phyloP scores from a whole-genome alignment of 2,113 vertebrate species.

The Poeciliopsis turrubarensis region DNA sequence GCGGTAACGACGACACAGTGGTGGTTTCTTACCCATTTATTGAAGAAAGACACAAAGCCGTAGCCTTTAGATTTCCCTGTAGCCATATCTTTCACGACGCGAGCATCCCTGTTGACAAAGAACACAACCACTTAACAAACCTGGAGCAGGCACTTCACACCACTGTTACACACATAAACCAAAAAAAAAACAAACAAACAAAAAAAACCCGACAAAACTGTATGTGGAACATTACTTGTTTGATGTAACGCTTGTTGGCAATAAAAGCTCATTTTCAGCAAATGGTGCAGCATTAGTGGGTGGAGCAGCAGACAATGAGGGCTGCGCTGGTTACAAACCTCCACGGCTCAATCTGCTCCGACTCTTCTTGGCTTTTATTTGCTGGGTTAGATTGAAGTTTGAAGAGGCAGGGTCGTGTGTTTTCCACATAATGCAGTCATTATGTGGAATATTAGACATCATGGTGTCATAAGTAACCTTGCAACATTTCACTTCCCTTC shows the following conservation, averaged over 20 bases:
- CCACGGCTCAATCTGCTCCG: too few species aligned
- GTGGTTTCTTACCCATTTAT: conserved; percentile 90
- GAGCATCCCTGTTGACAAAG: conserved; percentile 87
- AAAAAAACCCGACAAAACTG: neutral
- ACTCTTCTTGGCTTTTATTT: too few species aligned
- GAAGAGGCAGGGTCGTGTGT: too few species aligned
- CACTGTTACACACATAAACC: neutral
- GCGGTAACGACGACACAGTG: neutral
- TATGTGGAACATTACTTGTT: neutral
- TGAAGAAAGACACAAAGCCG: conserved; percentile 99
- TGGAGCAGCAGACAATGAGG: too few species aligned
- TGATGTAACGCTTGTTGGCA: neutral
- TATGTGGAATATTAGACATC: too few species aligned
- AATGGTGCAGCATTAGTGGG: too few species aligned
- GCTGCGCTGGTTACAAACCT: too few species aligned
- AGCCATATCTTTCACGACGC: conserved; percentile 98
- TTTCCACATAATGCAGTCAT: too few species aligned
- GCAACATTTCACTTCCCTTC: too few species aligned
- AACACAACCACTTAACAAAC: neutral
- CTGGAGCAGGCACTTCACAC: neutral
- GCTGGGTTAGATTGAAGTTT: too few species aligned
- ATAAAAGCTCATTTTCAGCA: too few species aligned
- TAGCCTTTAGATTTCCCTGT: conserved; percentile 99
- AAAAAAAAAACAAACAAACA: neutral
- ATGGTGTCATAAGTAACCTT: too few species aligned